phyloP scores from a whole-genome alignment of 2,797 vertebrate species.

The Euthynnus affinis region DNA sequence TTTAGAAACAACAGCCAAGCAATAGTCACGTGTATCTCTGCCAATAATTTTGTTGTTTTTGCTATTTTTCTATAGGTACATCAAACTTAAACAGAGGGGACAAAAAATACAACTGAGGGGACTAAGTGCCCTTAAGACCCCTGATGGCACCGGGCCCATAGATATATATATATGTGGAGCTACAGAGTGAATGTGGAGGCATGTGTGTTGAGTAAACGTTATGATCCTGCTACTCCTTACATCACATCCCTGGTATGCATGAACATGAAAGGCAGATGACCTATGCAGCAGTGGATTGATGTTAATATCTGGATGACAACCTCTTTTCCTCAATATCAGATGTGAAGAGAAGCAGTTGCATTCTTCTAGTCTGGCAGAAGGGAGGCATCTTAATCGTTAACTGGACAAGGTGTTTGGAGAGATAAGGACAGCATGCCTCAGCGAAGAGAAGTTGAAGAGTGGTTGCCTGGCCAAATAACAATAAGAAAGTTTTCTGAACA shows the following conservation, averaged over 20 bases:
- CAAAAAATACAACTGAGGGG: too few relatives aligned
- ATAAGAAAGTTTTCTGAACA: background rate
- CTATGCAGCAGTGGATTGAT: background rate
- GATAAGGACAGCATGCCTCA: conserved; percentile 67
- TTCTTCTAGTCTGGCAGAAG: conserved; percentile 28
- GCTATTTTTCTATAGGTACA: too few relatives aligned
- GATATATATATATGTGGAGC: too few relatives aligned
- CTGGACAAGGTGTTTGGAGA: conserved; percentile 45
- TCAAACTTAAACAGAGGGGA: too few relatives aligned
- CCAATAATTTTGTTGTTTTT: too few relatives aligned
- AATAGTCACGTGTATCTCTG: too few relatives aligned
- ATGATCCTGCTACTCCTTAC: too few relatives aligned
- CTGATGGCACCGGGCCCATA: too few relatives aligned
- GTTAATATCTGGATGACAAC: background rate
- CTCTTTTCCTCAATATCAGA: conserved; percentile 25
- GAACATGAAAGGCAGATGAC: conserved; percentile 34
- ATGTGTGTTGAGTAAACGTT: too few relatives aligned
- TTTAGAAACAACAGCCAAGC: too few relatives aligned
- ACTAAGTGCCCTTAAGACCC: too few relatives aligned
- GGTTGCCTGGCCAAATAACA: background rate
- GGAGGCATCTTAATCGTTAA: conserved; percentile 43
- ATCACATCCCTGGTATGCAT: background rate
- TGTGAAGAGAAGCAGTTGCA: conserved; percentile 47
- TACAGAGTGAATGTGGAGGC: too few relatives aligned
- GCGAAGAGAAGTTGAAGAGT: background rate